A percentile compares a stretch with the other conserved stretches of the same genome.
phyloP scores from a whole-genome alignment of 1,140 invertebrate species.

The Nymphalis io region DNA sequence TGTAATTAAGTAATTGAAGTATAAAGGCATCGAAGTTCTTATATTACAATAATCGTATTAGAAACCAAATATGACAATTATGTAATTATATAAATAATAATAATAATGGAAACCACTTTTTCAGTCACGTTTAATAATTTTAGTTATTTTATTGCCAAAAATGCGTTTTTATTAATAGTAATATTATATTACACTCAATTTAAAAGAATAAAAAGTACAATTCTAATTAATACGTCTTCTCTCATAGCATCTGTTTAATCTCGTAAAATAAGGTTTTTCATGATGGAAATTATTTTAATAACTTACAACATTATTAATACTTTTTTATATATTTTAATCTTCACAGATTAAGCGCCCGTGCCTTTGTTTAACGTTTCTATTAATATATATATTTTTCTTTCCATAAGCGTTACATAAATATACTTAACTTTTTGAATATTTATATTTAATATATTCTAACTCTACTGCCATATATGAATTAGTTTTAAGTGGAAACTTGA shows the following conservation, averaged over 20 bases:
- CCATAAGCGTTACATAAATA: too few relatives aligned
- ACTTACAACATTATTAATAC: not conserved
- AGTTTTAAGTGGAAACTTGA: too few relatives aligned
- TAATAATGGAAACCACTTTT: not conserved
- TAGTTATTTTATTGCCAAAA: too few relatives aligned
- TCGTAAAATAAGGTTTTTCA: not conserved
- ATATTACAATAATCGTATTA: constrained; percentile 11
- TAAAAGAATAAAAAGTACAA: too few relatives aligned
- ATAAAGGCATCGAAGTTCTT: not conserved
- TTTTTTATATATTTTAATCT: not conserved
- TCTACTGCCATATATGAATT: too few relatives aligned
- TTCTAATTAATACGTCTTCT: not conserved
- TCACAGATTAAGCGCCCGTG: not conserved
- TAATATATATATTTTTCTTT: too few relatives aligned
- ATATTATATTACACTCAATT: too few relatives aligned
- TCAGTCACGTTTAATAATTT: too few relatives aligned
- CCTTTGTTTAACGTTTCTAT: too few relatives aligned
- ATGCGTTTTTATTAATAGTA: too few relatives aligned
- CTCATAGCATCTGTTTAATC: not conserved
- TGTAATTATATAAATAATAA: not conserved
- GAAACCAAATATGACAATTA: not conserved
- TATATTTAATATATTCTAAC: too few relatives aligned
- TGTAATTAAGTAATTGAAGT: constrained; percentile 22
- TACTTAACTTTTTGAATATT: too few relatives aligned
- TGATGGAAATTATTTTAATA: not conserved